Base-by-base conservation (phyloP, 2,797 vertebrate species). In the Decapterus maruadsi region DNA sequence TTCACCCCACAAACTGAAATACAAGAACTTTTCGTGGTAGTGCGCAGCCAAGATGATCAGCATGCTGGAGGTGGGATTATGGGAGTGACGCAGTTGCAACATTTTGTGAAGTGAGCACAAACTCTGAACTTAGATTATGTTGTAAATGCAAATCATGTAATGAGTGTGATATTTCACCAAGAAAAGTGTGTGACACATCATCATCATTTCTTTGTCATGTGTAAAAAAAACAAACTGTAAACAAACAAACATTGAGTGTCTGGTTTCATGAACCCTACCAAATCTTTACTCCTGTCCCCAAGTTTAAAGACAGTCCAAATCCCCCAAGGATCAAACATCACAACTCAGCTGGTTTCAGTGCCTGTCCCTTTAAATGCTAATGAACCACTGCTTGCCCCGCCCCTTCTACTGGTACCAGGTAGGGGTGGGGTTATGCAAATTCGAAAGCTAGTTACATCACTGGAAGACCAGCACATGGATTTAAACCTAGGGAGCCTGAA, bases 31-130 rank as follows among this genome's bases (percentile, higher is more conserved):
- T 26, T 26, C 26, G 3, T 26, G 26, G 26, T 26, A 3, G 26
- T 26, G 26, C 26, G 26, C 26, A 26, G 61, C 54, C 53, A 43
- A 58, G 40, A 82, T 67, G 75, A 59, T 53, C 80, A 72, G 73
- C 85, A 88, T 87, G 85, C 90, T 53, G 70, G 26, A 51, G 51
- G 67, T 31, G 71, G 62, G 7, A 13, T 53, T 42, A 16, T 71
- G 59, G 67, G 54, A 45, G 17, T 53, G 40, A 77, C 26, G 54
- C 40, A 53, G 48, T 26, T 13, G 34, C 68, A 72, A 68, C 38
- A 62, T 80, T 85, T 83, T 85, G 85, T 89, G 84, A 87, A 81
- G 19, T 77, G 87, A 87, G 83, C 79, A 78, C 51, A 69, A 69
- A 80, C 26, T 57, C 43, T 61, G 36, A 67, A 79, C 31, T 63